Percentiles rank a stretch among this genome's conserved stretches.
These are phyloP conservation scores for Brienomyrus longianalis DNA, from an alignment of 2,113 vertebrate genomes.

Conservation along the genomic window DNA sequence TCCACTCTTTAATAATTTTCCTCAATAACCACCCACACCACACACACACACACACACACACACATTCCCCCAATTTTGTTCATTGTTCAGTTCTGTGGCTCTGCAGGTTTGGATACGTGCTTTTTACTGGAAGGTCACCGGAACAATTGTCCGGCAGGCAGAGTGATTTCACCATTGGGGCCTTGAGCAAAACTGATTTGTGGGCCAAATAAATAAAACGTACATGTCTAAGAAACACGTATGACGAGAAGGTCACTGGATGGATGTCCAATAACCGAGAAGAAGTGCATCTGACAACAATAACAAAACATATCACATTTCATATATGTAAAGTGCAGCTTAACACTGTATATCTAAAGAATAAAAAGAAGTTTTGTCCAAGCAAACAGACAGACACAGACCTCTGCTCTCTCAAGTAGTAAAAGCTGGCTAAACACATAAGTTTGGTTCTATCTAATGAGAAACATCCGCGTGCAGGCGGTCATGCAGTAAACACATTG, in stretches of 20 bases:
- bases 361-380: neutral
- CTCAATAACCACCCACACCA: neutral
- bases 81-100: neutral
- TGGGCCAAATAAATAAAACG: neutral
- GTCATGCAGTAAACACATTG: neutral
- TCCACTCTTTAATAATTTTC: neutral
- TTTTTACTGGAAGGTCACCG: neutral
- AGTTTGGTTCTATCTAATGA: neutral
- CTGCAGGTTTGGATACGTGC: neutral
- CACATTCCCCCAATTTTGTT: neutral
- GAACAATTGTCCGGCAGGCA: neutral
- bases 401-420: neutral
- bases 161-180: neutral
- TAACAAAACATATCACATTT: neutral
- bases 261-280: neutral
- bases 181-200: neutral
- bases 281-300: neutral
- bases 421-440: neutral
- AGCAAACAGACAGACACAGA: neutral
- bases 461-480: neutral
- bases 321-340: neutral
- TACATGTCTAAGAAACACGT: neutral
- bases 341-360: neutral
- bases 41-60: neutral
- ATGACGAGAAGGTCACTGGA: too few relatives aligned